Base-by-base conservation (phyloP, 2,113 vertebrate species). In the Galeopterus variegatus region DNA sequence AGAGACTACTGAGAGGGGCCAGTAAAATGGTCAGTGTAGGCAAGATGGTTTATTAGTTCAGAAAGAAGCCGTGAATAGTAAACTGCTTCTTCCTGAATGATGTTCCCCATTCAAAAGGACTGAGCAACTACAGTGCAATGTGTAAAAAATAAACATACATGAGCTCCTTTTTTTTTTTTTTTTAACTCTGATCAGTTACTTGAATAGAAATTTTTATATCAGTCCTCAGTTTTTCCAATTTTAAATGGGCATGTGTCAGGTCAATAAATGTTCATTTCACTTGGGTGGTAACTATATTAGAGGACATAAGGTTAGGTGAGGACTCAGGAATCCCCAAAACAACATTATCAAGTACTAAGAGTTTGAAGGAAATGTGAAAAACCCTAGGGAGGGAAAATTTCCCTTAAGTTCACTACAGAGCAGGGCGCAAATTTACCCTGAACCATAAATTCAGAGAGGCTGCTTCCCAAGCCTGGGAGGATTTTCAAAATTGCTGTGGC, bases 341-440 rank as follows among this genome's bases (percentile, higher is more conserved):
- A 58, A 36, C 26, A 23, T 18, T 80, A 36, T 41, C 33, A 64
- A 14, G 18, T 58, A 65, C 45, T 65, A 80, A 85, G 11, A 69
- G 8, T 72, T 81, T 56, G 64, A 94, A 33, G 52, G 50, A 81
- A 87, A 88, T 76, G 67, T 54, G 13, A 92, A 97, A 84, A 95
- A 58, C 52, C 5, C 23, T 36, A 54, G 58, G 88, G 48, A 82
- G 81, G 94, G 9, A 88, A 36, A 76, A 75, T 93, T 89, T 17
- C 86, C 50, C 33, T 15, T 58, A 84, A 90, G 24, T 81, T 85
- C 50, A 52, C 67, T 62, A 15, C 23, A 21, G 52, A 84, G 23
- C 41, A 60, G 48, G 13, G 12, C 85, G 31, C 2, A 54, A 73
- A 36, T 80, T 93, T 90, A 65, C 21, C 45, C 19, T 62, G 12